Conservation (phyloP, 2,113 vertebrate species). For the Galeopterus variegatus region DNA sequence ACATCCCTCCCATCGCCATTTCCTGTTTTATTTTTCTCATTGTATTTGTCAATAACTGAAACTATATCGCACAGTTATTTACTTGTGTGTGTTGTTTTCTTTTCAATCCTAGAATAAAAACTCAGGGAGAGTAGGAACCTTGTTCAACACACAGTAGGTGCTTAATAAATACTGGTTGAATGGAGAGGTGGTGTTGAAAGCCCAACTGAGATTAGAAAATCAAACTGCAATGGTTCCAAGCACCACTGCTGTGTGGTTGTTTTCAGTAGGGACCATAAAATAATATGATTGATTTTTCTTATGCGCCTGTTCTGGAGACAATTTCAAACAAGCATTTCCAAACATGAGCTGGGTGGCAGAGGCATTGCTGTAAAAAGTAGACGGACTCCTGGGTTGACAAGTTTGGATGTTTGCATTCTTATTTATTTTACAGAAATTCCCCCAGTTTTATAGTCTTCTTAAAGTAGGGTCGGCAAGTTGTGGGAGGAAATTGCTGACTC, state of each 20-base stretch:
- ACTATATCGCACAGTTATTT: background rate
- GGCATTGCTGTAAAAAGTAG: conserved; percentile 1
- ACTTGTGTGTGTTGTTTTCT: background rate
- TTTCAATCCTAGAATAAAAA: background rate
- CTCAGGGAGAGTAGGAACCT: background rate
- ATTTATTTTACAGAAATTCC: conserved; percentile 35
- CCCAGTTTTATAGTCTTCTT: background rate
- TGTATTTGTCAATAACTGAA: background rate
- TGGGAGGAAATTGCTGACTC: conserved; percentile 37
- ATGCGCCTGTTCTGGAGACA: background rate
- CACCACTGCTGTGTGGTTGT: background rate
- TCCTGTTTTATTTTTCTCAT: background rate
- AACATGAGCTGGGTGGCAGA: background rate
- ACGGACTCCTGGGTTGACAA: background rate
- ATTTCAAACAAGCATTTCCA: background rate
- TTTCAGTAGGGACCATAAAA: background rate
- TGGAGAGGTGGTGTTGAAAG: background rate
- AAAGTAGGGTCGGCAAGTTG: conserved; percentile 8
- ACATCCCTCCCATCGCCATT: too few species aligned
- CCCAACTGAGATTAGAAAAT: conserved; percentile 37
- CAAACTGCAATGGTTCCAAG: background rate
- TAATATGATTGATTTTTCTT: background rate
- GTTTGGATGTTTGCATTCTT: background rate
- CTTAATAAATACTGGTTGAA: background rate
- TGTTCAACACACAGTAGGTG: background rate